Evolutionary conservation across 2,888 invertebrate genomes (phyloP).

Genomic region (Callimorpha dominula): DNA sequence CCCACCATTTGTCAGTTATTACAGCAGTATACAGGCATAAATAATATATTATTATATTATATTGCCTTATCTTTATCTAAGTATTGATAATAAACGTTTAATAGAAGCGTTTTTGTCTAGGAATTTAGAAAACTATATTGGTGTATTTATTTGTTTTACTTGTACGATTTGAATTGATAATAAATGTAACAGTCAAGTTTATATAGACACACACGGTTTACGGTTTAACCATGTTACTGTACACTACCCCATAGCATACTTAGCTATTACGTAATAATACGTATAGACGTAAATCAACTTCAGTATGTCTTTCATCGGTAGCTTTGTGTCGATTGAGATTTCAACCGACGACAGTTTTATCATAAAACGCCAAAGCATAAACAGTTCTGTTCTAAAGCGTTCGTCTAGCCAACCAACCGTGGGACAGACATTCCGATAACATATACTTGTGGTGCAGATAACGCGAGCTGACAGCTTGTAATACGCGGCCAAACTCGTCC

Average conservation of each 20-base stretch:
- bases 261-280: slow-evolving; percentile 20
- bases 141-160: background rate
- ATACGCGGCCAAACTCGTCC: slow-evolving; percentile 76
- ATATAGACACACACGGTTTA: background rate
- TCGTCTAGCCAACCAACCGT: slow-evolving; percentile 62
- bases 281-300: slow-evolving; percentile 31
- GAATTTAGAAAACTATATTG: background rate
- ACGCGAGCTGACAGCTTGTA: slow-evolving; percentile 77
- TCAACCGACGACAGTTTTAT: slow-evolving; percentile 47
- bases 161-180: background rate
- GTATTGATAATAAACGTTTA: background rate
- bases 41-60: no score
- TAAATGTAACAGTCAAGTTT: background rate
- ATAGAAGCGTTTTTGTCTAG: no score
- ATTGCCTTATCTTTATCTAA: background rate
- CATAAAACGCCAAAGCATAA: slow-evolving; percentile 43
- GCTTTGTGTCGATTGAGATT: slow-evolving; percentile 44
- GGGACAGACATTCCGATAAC: slow-evolving; percentile 69
- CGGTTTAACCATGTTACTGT: background rate
- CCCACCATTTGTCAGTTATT: background rate
- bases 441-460: slow-evolving; percentile 75
- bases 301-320: slow-evolving; percentile 36
- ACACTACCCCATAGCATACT: background rate
- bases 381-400: slow-evolving; percentile 44
- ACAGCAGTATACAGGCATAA: background rate